Evolutionary conservation across 2,797 vertebrate species (phyloP).

Genomic region (Capromys pilorides): DNA sequence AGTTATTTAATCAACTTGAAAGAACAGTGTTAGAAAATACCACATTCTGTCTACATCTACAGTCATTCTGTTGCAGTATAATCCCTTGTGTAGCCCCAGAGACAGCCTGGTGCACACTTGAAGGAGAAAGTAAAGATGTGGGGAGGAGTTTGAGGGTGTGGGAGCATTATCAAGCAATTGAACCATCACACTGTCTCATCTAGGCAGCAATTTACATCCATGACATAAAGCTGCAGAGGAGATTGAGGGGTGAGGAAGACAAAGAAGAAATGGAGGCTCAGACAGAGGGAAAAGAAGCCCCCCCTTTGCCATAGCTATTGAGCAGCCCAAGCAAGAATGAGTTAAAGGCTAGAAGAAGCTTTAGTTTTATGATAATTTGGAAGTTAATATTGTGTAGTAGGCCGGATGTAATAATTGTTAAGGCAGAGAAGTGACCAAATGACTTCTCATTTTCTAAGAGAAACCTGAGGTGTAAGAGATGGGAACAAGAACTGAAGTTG

Average conservation of each 20-base stretch:
- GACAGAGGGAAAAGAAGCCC: not conserved
- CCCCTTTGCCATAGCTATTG: not conserved
- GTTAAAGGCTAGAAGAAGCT: not conserved
- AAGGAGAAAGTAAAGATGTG: not conserved
- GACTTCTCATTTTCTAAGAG: constrained; percentile 38
- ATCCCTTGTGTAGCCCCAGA: not conserved
- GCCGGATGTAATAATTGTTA: not conserved
- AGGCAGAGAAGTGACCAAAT: not conserved
- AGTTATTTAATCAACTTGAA: not conserved
- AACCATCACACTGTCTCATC: not conserved
- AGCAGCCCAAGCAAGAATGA: not conserved
- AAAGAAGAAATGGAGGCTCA: not conserved
- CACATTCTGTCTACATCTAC: constrained; percentile 9
- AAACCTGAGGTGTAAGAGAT: not conserved
- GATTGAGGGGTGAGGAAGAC: not conserved
- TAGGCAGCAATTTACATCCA: not conserved
- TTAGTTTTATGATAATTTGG: not conserved
- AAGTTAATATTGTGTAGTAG: not conserved
- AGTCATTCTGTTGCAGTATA: not conserved
- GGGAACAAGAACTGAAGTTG: not conserved
- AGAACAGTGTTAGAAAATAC: not conserved
- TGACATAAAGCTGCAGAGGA: not conserved
- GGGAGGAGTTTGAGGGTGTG: too few relatives aligned
- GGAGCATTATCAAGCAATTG: not conserved
- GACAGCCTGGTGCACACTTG: not conserved